phyloP scores from a whole-genome alignment of 2,113 vertebrate species.

The Madoqua kirkii region DNA sequence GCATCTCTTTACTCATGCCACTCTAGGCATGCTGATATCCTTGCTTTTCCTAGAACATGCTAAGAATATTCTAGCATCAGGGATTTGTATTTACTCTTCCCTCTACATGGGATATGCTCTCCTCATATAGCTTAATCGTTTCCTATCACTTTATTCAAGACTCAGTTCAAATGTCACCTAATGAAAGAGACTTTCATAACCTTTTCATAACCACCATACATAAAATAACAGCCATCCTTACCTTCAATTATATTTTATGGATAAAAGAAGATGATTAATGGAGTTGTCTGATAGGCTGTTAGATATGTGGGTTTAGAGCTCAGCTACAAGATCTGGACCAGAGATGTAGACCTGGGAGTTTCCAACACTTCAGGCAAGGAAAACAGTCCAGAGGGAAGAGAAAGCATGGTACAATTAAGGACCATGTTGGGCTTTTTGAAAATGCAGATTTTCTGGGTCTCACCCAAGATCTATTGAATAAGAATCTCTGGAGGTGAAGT shows the following conservation, averaged over 20 bases:
- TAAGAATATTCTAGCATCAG: neutral
- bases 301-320: neutral
- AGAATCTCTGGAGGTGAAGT: neutral
- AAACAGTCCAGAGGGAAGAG: neutral
- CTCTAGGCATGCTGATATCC: neutral
- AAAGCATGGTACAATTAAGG: neutral
- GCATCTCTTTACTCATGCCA: neutral
- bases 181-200: neutral
- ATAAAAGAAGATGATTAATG: neutral
- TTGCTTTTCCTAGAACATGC: neutral
- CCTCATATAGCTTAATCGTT: neutral
- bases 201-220: neutral
- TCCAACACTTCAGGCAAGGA: neutral
- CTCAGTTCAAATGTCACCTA: neutral
- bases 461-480: neutral
- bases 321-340: neutral
- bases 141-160: constrained; percentile 6
- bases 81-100: neutral
- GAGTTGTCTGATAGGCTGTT: neutral
- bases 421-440: neutral
- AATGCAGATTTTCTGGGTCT: neutral
- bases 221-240: neutral
- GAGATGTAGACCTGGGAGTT: neutral
- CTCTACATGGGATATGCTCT: neutral
- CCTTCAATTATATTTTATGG: neutral